Evolutionary conservation across 2,888 invertebrate species (phyloP).

Genomic region (Rosalia funebris): DNA sequence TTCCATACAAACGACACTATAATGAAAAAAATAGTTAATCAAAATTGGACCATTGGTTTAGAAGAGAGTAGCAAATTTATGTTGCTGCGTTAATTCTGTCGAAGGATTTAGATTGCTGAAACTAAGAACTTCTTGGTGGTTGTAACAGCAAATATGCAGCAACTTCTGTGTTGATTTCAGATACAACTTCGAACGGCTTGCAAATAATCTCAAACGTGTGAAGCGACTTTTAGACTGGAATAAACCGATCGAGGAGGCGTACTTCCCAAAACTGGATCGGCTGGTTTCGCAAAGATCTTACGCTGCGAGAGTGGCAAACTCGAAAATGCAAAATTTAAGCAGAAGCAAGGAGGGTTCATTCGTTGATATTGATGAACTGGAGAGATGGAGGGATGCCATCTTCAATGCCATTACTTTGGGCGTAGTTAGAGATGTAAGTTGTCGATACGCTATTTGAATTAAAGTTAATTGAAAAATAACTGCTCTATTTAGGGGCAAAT

Average conservation of each 20-base stretch:
- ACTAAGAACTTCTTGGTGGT: no score
- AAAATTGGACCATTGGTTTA: no score
- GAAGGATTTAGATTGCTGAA: no score
- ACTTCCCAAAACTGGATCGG: constrained; percentile 85
- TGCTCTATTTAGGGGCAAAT: no score
- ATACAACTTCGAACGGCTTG: constrained; percentile 80
- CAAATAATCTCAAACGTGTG: constrained; percentile 74
- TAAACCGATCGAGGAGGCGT: constrained; percentile 77
- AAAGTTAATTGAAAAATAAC: no score
- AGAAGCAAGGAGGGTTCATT: constrained; percentile 74
- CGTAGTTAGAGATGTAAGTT: constrained; percentile 67
- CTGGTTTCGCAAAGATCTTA: constrained; percentile 78
- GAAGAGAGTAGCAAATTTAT: no score
- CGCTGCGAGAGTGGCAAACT: constrained; percentile 74
- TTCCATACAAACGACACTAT: no score
- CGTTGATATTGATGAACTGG: constrained; percentile 74
- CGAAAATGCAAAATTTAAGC: constrained; percentile 70
- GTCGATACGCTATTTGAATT: no score
- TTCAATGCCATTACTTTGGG: constrained; percentile 75
- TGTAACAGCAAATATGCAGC: no score
- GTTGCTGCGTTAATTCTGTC: no score
- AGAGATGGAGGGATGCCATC: constrained; percentile 80
- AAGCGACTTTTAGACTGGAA: constrained; percentile 72
- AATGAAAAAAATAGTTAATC: no score
- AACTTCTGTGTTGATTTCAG: no score